A percentile compares a stretch with the other conserved stretches of the same genome.
Conservation (phyloP, 2,888 invertebrate genomes). For the Odontomyia ornata region DNA sequence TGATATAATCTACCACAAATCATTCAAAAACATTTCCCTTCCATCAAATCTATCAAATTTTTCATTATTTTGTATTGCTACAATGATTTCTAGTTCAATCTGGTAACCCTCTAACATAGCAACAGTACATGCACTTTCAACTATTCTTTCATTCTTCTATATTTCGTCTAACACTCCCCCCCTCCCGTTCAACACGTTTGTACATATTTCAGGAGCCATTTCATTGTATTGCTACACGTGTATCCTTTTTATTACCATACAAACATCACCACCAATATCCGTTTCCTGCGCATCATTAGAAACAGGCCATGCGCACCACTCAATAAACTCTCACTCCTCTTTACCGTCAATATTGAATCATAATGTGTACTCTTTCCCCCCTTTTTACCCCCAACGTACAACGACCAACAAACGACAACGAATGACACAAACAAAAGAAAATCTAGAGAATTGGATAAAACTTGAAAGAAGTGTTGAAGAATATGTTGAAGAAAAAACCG, state of each 20-base stretch:
- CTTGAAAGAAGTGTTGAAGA: not conserved
- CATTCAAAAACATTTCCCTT: too few relatives aligned
- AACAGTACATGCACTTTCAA: slow-evolving; percentile 34
- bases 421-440: slow-evolving; percentile 13
- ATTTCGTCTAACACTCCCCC: not conserved
- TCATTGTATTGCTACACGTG: slow-evolving; percentile 39
- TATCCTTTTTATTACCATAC: slow-evolving; percentile 23
- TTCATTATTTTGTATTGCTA: too few relatives aligned
- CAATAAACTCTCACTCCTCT: not conserved
- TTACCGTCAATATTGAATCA: slow-evolving; percentile 5
- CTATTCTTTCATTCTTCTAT: slow-evolving; percentile 6
- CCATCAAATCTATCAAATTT: too few relatives aligned
- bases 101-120: slow-evolving; percentile 25
- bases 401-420: not conserved
- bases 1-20: too few relatives aligned
- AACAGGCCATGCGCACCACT: slow-evolving; percentile 24
- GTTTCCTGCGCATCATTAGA: slow-evolving; percentile 16
- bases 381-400: not conserved
- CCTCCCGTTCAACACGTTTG: slow-evolving; percentile 37
- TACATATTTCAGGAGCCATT: slow-evolving; percentile 31
- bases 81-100: too few relatives aligned
- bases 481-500: not conserved
- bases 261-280: not conserved
- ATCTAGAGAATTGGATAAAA: slow-evolving; percentile 2
- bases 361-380: not conserved